A percentile compares a stretch with the other conserved stretches of the same genome.
Evolutionary conservation across 2,797 vertebrate genomes (phyloP).

Genomic region (Hydrocynus forskahlii): DNA sequence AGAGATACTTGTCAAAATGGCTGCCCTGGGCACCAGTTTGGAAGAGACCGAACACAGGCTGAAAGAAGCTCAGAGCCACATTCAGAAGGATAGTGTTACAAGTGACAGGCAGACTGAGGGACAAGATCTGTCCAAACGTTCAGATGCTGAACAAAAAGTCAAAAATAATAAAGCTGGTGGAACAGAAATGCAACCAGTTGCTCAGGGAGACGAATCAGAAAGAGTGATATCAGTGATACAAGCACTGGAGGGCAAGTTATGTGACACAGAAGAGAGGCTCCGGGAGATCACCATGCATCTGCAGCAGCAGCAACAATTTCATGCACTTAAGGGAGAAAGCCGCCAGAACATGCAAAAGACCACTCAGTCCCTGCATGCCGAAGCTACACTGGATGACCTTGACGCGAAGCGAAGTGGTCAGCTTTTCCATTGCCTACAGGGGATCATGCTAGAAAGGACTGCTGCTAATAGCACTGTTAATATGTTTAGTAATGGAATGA

Average conservation of each 20-base stretch:
- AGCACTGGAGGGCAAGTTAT: conserved; percentile 89
- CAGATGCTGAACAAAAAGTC: conserved; percentile 23
- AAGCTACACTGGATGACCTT: conserved; percentile 19
- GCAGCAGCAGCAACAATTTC: conserved; percentile 81
- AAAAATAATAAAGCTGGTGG: conserved; percentile 71
- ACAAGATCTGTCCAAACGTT: conserved; percentile 71
- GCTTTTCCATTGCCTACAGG: conserved; percentile 76
- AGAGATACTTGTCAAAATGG: conserved; percentile 87
- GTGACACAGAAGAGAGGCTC: conserved; percentile 89
- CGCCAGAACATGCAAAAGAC: conserved; percentile 80
- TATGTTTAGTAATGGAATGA: conserved; percentile 7
- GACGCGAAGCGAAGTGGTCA: conserved; percentile 74
- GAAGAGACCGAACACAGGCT: conserved; percentile 85
- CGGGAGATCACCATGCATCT: conserved; percentile 86
- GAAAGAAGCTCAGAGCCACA: conserved; percentile 72
- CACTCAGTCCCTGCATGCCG: conserved; percentile 68
- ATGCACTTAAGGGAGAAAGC: conserved; percentile 47
- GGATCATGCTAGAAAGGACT: conserved; percentile 68
- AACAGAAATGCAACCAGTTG: conserved; percentile 65
- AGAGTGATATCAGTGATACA: conserved; percentile 87
- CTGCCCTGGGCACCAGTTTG: conserved; percentile 83
- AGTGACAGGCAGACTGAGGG: conserved; percentile 38
- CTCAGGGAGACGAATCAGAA: conserved; percentile 74
- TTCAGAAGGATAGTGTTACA: background rate
- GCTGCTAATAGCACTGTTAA: background rate